phyloP scores from a whole-genome alignment of 2,888 invertebrate genomes.

The Acrocyrtus sp. region DNA sequence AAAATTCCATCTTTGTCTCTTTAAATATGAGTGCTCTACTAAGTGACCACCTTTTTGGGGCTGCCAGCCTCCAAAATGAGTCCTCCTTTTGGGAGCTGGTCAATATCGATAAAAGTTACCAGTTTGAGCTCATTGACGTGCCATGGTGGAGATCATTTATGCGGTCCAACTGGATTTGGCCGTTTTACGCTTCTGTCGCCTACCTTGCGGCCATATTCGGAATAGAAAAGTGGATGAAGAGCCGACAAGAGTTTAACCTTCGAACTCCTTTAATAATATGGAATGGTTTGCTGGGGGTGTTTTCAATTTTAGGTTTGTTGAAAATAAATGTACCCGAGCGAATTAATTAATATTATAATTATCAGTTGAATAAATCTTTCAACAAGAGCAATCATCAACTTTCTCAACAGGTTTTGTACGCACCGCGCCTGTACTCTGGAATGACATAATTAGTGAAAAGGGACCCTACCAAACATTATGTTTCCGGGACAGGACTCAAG shows the following conservation, averaged over 20 bases:
- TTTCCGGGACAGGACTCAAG: slow-evolving; percentile 78
- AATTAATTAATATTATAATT: no score
- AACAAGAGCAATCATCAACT: no score
- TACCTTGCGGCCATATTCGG: slow-evolving; percentile 25
- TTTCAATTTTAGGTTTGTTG: slow-evolving; percentile 33
- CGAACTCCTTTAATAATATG: slow-evolving; percentile 13
- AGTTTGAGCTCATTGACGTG: slow-evolving; percentile 19
- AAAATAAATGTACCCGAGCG: no score
- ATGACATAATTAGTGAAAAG: not conserved
- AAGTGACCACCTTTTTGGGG: no score
- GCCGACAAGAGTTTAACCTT: slow-evolving; percentile 8
- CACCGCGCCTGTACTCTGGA: slow-evolving; percentile 8
- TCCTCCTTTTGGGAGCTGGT: not conserved
- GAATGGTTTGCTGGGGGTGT: slow-evolving; percentile 31
- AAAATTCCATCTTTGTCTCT: no score
- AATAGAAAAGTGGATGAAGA: slow-evolving; percentile 22
- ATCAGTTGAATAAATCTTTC: no score
- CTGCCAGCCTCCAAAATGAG: no score
- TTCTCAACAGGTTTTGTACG: slow-evolving; percentile 29
- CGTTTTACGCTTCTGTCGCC: slow-evolving; percentile 14
- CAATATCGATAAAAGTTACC: slow-evolving; percentile 4
- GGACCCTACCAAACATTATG: slow-evolving; percentile 70
- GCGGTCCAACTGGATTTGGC: not conserved
- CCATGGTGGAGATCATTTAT: slow-evolving; percentile 8
- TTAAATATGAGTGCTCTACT: no score